phyloP scores from a whole-genome alignment of 2,888 invertebrate species.

The Cataglyphis albicans region DNA sequence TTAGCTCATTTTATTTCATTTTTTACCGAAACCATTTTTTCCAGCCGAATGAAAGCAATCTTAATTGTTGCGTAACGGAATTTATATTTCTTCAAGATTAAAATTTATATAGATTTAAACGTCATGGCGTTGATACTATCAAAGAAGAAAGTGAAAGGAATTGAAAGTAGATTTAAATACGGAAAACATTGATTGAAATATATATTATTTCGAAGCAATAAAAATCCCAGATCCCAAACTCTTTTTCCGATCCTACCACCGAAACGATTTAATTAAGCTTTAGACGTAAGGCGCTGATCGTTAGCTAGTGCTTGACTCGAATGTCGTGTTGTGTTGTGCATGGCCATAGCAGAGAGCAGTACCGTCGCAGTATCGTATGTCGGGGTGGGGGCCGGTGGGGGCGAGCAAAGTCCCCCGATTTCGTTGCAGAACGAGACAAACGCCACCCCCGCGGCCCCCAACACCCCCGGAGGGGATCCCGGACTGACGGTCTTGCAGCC shows the following conservation, averaged over 20 bases:
- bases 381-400: constrained; percentile 84
- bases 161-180: background rate
- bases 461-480: constrained; percentile 84
- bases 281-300: constrained; percentile 80
- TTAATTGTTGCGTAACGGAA: background rate
- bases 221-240: background rate
- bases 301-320: constrained; percentile 84
- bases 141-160: background rate
- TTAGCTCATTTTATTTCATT: background rate
- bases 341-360: constrained; percentile 84
- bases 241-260: background rate
- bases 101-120: background rate
- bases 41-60: background rate
- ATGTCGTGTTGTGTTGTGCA: constrained; percentile 85
- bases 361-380: constrained; percentile 85
- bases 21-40: too few relatives aligned
- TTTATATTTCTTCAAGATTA: background rate
- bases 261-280: constrained; percentile 77
- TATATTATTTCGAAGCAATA: background rate
- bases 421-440: constrained; percentile 85
- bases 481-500: constrained; percentile 88
- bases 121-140: background rate
- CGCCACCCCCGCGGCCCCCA: constrained; percentile 85
- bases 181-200: background rate
- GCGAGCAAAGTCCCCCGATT: constrained; percentile 85